Percentiles rank a stretch among this genome's conserved stretches.
These are phyloP conservation scores for Physella acuta DNA, from an alignment of 1,140 invertebrate species.

Conservation along the genomic window DNA sequence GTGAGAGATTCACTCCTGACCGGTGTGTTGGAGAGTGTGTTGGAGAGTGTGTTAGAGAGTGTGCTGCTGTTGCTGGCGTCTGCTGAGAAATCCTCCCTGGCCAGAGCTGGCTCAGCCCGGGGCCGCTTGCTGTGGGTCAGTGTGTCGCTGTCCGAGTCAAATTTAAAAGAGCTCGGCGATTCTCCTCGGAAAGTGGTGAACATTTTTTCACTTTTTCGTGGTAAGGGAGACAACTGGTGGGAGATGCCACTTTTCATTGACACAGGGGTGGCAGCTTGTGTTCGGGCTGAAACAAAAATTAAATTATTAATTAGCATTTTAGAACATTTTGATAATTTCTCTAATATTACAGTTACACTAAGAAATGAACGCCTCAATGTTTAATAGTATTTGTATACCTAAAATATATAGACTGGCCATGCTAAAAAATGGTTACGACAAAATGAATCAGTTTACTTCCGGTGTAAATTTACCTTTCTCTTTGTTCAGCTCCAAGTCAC, in stretches of 20 bases:
- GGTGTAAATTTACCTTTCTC: neutral
- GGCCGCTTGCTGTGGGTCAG: slow-evolving; percentile 21
- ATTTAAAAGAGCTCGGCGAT: slow-evolving; percentile 29
- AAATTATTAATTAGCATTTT: neutral
- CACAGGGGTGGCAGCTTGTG: slow-evolving; percentile 19
- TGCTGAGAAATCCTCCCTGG: neutral
- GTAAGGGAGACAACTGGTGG: slow-evolving; percentile 17
- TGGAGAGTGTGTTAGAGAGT: no score
- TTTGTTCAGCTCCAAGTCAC: slow-evolving; percentile 29
- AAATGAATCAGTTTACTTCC: no score
- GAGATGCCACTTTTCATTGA: slow-evolving; percentile 26
- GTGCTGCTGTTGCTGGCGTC: no score
- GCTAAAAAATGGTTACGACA: no score
- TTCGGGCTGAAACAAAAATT: slow-evolving; percentile 16
- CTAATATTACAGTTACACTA: no score
- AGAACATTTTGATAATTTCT: neutral
- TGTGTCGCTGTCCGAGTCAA: slow-evolving; percentile 33
- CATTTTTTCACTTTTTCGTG: slow-evolving; percentile 21
- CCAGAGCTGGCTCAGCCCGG: neutral
- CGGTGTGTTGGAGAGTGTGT: no score
- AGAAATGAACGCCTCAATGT: no score
- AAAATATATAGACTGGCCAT: no score
- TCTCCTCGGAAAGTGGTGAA: slow-evolving; percentile 32
- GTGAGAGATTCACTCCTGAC: no score
- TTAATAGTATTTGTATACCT: no score